phyloP scores from a whole-genome alignment of 2,888 invertebrate genomes.

The Nomada fabriciana region DNA sequence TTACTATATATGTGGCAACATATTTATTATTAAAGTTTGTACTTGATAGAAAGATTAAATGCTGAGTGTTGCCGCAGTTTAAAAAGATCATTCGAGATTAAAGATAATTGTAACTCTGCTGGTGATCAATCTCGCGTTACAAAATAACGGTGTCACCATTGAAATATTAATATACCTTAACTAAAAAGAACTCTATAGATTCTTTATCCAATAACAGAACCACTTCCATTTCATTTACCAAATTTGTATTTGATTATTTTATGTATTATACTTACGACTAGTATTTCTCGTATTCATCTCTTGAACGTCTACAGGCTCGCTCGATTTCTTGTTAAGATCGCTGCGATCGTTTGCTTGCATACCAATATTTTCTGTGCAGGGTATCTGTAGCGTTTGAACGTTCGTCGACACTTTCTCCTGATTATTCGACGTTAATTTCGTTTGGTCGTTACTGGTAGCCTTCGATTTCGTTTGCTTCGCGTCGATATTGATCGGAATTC shows the following conservation, averaged over 20 bases:
- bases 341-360: neutral
- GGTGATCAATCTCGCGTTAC: too few relatives aligned
- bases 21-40: too few relatives aligned
- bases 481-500: constrained; percentile 73
- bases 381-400: constrained; percentile 19
- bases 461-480: constrained; percentile 62
- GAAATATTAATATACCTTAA: too few relatives aligned
- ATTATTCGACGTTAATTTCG: constrained; percentile 29
- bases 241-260: neutral
- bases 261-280: constrained; percentile 48
- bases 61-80: too few relatives aligned
- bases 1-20: too few relatives aligned
- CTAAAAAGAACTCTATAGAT: too few relatives aligned
- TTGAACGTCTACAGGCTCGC: constrained; percentile 20
- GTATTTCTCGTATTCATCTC: constrained; percentile 55
- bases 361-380: neutral
- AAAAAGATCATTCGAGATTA: too few relatives aligned
- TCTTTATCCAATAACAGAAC: too few relatives aligned
- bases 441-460: constrained; percentile 45
- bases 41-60: too few relatives aligned
- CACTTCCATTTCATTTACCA: too few relatives aligned
- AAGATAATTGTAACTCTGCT: too few relatives aligned
- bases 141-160: too few relatives aligned
- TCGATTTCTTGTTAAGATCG: neutral
- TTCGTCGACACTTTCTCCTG: constrained; percentile 22